phyloP scores from a whole-genome alignment of 2,797 vertebrate species.

The Silurus aristotelis region DNA sequence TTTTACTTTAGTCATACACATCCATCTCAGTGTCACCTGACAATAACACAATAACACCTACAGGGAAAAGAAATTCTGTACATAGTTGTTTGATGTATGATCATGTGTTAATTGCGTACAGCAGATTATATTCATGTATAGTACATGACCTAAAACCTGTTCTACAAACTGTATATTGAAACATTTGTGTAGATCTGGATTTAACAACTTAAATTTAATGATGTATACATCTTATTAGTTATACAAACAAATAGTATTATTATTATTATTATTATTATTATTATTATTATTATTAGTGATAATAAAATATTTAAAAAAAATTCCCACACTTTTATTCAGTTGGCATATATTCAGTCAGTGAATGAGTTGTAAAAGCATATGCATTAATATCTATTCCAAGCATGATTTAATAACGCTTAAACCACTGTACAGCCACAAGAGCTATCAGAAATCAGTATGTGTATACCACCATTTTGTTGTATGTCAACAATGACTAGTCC shows the following conservation, averaged over 20 bases:
- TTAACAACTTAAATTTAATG: too few species aligned
- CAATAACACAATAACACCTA: background rate
- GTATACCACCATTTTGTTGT: slow-evolving; percentile 1
- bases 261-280: too few species aligned
- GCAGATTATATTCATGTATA: background rate
- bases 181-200: too few species aligned
- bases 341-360: background rate
- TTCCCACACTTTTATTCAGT: background rate
- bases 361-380: background rate
- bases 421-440: background rate
- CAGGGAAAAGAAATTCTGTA: background rate
- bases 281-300: too few species aligned
- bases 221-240: background rate
- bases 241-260: background rate
- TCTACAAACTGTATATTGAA: too few species aligned
- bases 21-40: background rate
- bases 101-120: background rate
- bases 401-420: background rate
- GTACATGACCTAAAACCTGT: background rate
- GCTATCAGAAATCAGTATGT: slow-evolving; percentile 10
- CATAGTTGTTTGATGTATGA: background rate
- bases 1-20: background rate
- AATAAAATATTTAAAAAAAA: too few species aligned
- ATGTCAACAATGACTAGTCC: slow-evolving; percentile 21
- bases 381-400: background rate